Percentiles rank a stretch among this genome's conserved stretches.
phyloP scores from a whole-genome alignment of 2,888 invertebrate species.

The Calliscelio sp. region DNA sequence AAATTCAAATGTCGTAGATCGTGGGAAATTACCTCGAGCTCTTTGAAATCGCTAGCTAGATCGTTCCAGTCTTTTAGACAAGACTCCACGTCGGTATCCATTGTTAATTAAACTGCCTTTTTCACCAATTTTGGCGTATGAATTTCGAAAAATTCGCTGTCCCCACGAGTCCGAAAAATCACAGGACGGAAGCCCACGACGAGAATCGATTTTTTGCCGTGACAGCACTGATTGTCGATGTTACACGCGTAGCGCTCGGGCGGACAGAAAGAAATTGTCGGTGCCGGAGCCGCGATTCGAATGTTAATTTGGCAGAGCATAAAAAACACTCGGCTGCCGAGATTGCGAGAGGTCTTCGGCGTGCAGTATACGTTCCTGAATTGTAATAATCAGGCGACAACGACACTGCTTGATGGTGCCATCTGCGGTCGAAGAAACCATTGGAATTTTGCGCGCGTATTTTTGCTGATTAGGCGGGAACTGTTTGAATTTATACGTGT shows the following conservation, averaged over 20 bases:
- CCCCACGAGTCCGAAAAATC: too few species aligned
- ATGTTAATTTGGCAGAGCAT: constrained; percentile 36
- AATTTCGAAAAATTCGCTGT: constrained; percentile 12
- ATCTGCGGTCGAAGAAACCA: too few species aligned
- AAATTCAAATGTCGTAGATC: constrained; percentile 5
- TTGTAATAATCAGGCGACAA: too few species aligned
- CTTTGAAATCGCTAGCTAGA: constrained; percentile 91
- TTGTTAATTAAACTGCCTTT: constrained; percentile 75
- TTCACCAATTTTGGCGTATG: constrained; percentile 19
- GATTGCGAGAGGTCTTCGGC: constrained; percentile 25
- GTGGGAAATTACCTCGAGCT: constrained; percentile 90
- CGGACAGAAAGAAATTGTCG: constrained; percentile 11
- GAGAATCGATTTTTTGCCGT: constrained; percentile 34
- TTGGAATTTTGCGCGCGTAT: too few species aligned
- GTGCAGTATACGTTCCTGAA: constrained; percentile 45
- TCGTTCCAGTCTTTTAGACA: constrained; percentile 93
- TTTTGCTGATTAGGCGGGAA: too few species aligned
- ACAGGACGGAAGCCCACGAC: neutral
- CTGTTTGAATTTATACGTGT: too few species aligned
- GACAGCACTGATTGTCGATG: constrained; percentile 12
- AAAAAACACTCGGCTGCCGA: constrained; percentile 23
- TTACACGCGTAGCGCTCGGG: constrained; percentile 20
- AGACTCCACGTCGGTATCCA: constrained; percentile 88
- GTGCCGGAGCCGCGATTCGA: constrained; percentile 22
- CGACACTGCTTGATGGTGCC: too few species aligned